Percentiles rank a stretch among this genome's conserved stretches.
Evolutionary conservation across 2,797 vertebrate genomes (phyloP).

Genomic region (Euphonia xanthogaster): DNA sequence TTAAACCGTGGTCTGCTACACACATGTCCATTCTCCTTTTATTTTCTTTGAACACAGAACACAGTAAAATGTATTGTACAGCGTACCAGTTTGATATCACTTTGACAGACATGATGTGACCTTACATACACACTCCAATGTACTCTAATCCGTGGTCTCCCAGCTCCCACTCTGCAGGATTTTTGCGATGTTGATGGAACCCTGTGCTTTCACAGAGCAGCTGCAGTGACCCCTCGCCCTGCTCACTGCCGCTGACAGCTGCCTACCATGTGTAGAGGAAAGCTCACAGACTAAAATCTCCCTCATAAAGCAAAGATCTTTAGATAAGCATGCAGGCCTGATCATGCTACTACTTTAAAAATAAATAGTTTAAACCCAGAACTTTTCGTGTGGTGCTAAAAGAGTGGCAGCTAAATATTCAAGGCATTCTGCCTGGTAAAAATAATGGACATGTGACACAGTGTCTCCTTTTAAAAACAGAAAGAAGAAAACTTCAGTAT

Average conservation of each 20-base stretch:
- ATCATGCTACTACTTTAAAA: slow-evolving; percentile 70
- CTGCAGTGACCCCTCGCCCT: slow-evolving; percentile 73
- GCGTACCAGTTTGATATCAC: slow-evolving; percentile 66
- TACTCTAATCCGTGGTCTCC: slow-evolving; percentile 76
- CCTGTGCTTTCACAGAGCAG: slow-evolving; percentile 79
- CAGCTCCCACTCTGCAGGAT: slow-evolving; percentile 79
- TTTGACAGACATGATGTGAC: slow-evolving; percentile 79
- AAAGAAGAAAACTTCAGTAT: background rate
- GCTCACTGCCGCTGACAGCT: slow-evolving; percentile 80
- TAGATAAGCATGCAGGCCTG: slow-evolving; percentile 72
- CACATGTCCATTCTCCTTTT: slow-evolving; percentile 71
- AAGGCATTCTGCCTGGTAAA: slow-evolving; percentile 16
- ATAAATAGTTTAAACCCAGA: slow-evolving; percentile 59
- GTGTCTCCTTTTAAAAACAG: slow-evolving; percentile 45
- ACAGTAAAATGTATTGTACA: slow-evolving; percentile 76
- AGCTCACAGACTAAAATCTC: slow-evolving; percentile 77
- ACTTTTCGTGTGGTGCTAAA: slow-evolving; percentile 35
- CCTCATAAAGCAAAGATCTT: slow-evolving; percentile 68
- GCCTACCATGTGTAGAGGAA: slow-evolving; percentile 82
- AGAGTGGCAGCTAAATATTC: background rate
- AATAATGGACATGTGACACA: slow-evolving; percentile 7
- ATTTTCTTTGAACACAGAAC: slow-evolving; percentile 73
- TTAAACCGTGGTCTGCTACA: slow-evolving; percentile 68
- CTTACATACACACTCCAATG: slow-evolving; percentile 74
- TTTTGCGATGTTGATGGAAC: slow-evolving; percentile 81